These are phyloP conservation scores for Crotalus tigris DNA, from an alignment of 2,113 vertebrate species.

Conservation along the genomic window DNA sequence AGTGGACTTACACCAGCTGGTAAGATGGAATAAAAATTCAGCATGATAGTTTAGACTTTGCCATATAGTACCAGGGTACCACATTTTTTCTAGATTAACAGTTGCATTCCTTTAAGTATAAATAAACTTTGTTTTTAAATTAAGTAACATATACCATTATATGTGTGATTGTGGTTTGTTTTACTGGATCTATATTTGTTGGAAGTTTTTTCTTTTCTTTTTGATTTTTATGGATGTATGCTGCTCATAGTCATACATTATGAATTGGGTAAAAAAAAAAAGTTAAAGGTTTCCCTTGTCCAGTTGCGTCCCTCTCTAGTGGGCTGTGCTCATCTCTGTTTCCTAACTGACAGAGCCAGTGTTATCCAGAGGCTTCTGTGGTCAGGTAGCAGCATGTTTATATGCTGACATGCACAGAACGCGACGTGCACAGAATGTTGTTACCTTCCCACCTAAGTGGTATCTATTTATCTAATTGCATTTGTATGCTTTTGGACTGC, in stretches of 20 bases:
- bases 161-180: neutral
- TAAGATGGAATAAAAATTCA: slow-evolving; percentile 52
- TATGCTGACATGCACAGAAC: too few species aligned
- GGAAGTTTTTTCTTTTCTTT: neutral
- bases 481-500: too few species aligned
- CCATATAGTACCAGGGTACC: neutral
- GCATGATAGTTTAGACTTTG: neutral
- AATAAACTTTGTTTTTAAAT: neutral
- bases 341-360: too few species aligned
- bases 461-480: too few species aligned
- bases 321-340: too few species aligned
- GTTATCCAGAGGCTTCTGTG: too few species aligned
- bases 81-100: neutral
- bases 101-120: neutral
- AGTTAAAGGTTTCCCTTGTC: too few species aligned
- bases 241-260: neutral
- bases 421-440: too few species aligned
- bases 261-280: too few species aligned
- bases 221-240: neutral
- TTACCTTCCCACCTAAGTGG: too few species aligned
- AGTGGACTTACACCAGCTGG: slow-evolving; percentile 84
- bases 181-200: neutral
- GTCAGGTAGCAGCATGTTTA: too few species aligned
- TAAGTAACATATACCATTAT: neutral
- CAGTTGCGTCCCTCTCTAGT: too few species aligned